These are phyloP conservation scores for Basileuterus tristriatus DNA, from an alignment of 2,797 vertebrate genomes.

Conservation along the genomic window DNA sequence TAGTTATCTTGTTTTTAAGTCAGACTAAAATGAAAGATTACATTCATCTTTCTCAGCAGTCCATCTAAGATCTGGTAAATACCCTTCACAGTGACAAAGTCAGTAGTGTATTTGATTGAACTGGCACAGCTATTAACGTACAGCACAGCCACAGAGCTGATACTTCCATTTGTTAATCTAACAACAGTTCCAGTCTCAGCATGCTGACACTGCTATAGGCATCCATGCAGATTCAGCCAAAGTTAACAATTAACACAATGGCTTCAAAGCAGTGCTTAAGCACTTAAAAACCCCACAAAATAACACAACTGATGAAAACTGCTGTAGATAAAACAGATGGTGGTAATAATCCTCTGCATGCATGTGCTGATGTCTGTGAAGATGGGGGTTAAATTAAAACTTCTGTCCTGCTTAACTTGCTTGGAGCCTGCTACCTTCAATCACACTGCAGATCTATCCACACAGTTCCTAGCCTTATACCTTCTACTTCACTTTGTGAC, in stretches of 20 bases:
- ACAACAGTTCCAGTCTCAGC: constrained; percentile 41
- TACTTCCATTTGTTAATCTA: constrained; percentile 51
- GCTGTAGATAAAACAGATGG: neutral
- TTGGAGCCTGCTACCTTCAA: neutral
- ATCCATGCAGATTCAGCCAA: constrained; percentile 41
- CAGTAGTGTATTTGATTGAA: constrained; percentile 49
- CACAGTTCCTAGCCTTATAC: neutral
- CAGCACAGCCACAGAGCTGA: constrained; percentile 23
- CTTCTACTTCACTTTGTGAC: neutral
- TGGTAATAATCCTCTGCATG: neutral
- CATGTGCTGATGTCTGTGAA: neutral
- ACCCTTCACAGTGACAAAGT: constrained; percentile 36
- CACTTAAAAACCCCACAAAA: neutral
- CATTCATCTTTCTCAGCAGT: constrained; percentile 64
- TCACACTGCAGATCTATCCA: neutral
- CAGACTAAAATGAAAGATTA: constrained; percentile 53
- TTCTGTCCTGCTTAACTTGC: neutral
- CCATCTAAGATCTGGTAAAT: constrained; percentile 53
- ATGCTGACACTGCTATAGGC: constrained; percentile 44
- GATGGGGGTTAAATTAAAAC: neutral
- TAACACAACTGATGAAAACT: neutral
- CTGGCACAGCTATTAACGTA: constrained; percentile 32
- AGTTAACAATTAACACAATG: constrained; percentile 57
- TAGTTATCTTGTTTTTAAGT: constrained; percentile 50
- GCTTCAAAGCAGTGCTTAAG: constrained; percentile 55